Evolutionary conservation across 2,888 invertebrate genomes (phyloP).

Genomic region (Resseliella maxima): DNA sequence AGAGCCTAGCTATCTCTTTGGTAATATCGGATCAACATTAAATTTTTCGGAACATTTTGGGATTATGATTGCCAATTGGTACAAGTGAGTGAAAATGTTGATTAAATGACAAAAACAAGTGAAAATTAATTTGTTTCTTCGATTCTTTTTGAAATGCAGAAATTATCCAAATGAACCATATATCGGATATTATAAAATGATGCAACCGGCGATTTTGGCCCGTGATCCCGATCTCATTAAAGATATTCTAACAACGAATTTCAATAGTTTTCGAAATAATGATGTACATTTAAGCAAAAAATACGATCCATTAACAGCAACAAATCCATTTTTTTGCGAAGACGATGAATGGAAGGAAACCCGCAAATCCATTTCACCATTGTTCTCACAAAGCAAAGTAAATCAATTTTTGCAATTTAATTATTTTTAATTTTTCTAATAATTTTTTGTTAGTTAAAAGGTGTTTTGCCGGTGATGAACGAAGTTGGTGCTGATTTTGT

Average conservation of each 20-base stretch:
- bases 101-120: too few species aligned
- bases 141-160: not conserved
- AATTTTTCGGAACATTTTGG: slow-evolving; percentile 57
- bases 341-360: slow-evolving; percentile 66
- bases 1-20: slow-evolving; percentile 58
- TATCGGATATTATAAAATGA: slow-evolving; percentile 64
- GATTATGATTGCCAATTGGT: slow-evolving; percentile 58
- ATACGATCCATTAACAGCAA: slow-evolving; percentile 65
- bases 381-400: slow-evolving; percentile 65
- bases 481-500: not conserved
- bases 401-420: slow-evolving; percentile 61
- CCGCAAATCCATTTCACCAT: slow-evolving; percentile 65
- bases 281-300: slow-evolving; percentile 64
- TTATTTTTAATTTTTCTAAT: not conserved
- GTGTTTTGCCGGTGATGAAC: slow-evolving; percentile 25
- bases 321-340: slow-evolving; percentile 65
- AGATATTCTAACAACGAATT: slow-evolving; percentile 63
- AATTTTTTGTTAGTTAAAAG: too few species aligned
- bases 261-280: slow-evolving; percentile 65
- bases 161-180: slow-evolving; percentile 61
- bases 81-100: slow-evolving; percentile 58
- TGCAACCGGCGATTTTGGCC: slow-evolving; percentile 62
- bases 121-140: too few species aligned
- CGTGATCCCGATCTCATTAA: slow-evolving; percentile 64
- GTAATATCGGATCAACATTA: slow-evolving; percentile 58